Percentiles rank a stretch among this genome's conserved stretches.
Conservation (phyloP, 30 jellyfish, hydroid and myxozoan species). For the Chrysaora quinquecirrha region DNA sequence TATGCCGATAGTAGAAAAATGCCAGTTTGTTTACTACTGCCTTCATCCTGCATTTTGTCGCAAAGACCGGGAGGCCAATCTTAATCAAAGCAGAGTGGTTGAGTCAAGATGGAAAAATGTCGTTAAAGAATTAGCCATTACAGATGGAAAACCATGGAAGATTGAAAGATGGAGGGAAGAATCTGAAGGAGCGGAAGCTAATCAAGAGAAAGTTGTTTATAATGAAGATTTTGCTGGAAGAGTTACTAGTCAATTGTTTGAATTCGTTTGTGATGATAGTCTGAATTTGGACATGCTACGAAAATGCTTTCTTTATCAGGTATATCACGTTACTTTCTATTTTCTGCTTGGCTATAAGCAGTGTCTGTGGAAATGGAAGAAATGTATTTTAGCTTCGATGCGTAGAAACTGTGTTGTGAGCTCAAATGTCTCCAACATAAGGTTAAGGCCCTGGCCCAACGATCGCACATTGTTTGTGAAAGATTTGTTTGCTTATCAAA, state of each 20-base stretch:
- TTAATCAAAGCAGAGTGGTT: conserved; percentile 5
- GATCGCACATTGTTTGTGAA: too few relatives aligned
- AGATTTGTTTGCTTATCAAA: too few relatives aligned
- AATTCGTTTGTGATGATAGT: conserved; percentile 72
- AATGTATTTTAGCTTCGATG: too few relatives aligned
- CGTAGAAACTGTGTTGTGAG: too few relatives aligned
- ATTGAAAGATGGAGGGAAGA: conserved; percentile 63
- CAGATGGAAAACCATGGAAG: conserved; percentile 63
- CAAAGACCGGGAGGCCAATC: conserved; percentile 15
- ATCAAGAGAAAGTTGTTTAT: not conserved
- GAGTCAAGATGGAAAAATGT: conserved; percentile 60
- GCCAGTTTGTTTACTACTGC: conserved; percentile 80
- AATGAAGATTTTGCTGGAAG: conserved; percentile 29
- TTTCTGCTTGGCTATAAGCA: too few relatives aligned
- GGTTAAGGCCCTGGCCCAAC: too few relatives aligned
- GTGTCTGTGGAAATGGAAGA: too few relatives aligned
- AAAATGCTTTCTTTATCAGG: conserved; percentile 88
- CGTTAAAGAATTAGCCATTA: conserved; percentile 40
- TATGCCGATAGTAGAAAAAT: conserved; percentile 63
- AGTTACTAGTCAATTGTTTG: conserved; percentile 58
- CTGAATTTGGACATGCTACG: conserved; percentile 73
- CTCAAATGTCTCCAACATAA: too few relatives aligned
- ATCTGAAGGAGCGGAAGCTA: conserved; percentile 1
- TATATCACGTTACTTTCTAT: not conserved
- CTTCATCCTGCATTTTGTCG: conserved; percentile 71